These are phyloP conservation scores for Drosophila aff. DNA, from an alignment of 1,140 invertebrate genomes.

Conservation along the genomic window DNA sequence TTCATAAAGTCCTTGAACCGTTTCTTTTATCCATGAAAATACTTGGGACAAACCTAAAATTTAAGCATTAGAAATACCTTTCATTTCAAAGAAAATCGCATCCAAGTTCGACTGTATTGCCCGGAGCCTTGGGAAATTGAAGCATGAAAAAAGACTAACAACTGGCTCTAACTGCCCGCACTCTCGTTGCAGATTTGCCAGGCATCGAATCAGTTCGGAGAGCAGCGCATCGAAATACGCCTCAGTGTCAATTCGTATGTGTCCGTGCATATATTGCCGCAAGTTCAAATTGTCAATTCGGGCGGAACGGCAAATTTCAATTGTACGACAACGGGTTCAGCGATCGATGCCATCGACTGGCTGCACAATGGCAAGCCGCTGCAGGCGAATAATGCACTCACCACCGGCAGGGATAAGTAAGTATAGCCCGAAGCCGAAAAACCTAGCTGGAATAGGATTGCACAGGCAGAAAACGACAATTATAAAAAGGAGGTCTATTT, in stretches of 20 bases:
- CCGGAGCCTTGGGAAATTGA: background rate
- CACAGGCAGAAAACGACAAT: background rate
- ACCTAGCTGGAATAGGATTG: background rate
- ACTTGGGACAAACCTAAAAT: background rate
- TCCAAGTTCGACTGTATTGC: conserved; percentile 1
- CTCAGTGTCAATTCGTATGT: conserved; percentile 90
- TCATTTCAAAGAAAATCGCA: too few species aligned
- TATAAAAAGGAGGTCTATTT: background rate
- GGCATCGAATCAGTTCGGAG: conserved; percentile 93
- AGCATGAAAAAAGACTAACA: conserved; percentile 10
- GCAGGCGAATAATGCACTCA: conserved; percentile 80
- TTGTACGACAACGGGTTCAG: conserved; percentile 93
- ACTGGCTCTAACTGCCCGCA: conserved; percentile 14
- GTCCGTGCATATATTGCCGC: conserved; percentile 90
- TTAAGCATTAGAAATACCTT: background rate
- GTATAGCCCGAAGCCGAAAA: conserved; percentile 37
- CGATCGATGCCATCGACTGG: conserved; percentile 91
- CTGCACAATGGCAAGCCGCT: conserved; percentile 92
- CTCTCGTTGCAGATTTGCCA: conserved; percentile 88
- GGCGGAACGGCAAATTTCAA: conserved; percentile 92
- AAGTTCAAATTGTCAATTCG: conserved; percentile 93
- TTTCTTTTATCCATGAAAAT: background rate
- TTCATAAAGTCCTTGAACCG: too few species aligned
- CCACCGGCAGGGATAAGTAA: conserved; percentile 79
- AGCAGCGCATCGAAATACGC: conserved; percentile 90